Conservation (phyloP, 2,888 invertebrate species). For the Petrolisthes cinctipes region DNA sequence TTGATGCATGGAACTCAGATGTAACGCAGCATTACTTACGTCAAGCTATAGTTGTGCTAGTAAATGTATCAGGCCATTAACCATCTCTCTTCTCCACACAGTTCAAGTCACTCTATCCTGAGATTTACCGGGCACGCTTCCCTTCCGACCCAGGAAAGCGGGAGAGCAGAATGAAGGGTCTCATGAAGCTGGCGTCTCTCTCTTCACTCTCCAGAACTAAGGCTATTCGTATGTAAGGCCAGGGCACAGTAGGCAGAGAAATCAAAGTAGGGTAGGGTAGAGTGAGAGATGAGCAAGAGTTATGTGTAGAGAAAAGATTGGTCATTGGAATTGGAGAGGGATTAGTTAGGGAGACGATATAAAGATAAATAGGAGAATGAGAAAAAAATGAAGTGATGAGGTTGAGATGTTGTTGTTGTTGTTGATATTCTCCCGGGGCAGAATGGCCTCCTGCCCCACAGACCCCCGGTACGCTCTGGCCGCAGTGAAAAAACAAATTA, state of each 20-base stretch:
- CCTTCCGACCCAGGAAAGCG: slow-evolving; percentile 54
- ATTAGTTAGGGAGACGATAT: not conserved
- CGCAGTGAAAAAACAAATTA: no score
- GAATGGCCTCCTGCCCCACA: no score
- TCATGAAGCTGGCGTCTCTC: slow-evolving; percentile 59
- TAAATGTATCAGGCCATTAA: not conserved
- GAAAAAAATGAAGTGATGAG: no score
- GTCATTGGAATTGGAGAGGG: not conserved
- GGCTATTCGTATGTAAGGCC: slow-evolving; percentile 30
- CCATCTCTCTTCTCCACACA: slow-evolving; percentile 55
- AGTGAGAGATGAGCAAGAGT: not conserved
- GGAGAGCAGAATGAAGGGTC: slow-evolving; percentile 37
- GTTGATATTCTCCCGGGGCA: no score
- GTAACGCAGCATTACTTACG: not conserved
- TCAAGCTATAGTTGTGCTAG: no score
- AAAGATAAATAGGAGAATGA: not conserved
- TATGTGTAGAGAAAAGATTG: not conserved
- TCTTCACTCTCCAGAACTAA: slow-evolving; percentile 40
- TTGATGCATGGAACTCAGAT: not conserved
- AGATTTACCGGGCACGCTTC: slow-evolving; percentile 66
- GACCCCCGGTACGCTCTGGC: no score
- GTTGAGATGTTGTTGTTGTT: no score
- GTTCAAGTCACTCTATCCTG: slow-evolving; percentile 67
- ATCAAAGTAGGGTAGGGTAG: not conserved
- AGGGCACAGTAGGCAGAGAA: not conserved